Evolutionary conservation across 2,113 vertebrate species (phyloP), one percentile per base, ranked within the genome.

Genomic region (Ceratotherium simum): DNA sequence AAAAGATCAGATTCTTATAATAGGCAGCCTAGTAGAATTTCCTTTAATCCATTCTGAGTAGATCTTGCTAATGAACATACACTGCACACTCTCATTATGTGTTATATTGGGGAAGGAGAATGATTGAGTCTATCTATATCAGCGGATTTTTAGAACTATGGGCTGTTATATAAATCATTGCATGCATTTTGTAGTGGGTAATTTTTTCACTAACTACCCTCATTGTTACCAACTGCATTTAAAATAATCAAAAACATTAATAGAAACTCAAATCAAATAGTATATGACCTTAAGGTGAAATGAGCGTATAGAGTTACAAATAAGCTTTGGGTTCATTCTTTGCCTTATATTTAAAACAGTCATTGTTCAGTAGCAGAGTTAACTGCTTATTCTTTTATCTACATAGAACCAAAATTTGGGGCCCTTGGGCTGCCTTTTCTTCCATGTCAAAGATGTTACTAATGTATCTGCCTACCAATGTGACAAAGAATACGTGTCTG

Each of bases 401-500:
- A 18, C 25, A 96, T 60, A 97, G 85, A 94, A 54, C 29, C 16
- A 98, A 98, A 97, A 97, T 96, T 93, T 83, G 62, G 78, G 86
- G 60, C 90, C 95, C 96, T 98, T 27, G 9, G 95, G 97, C 42
- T 98, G 85, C 96, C 85, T 94, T 95, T 97, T 98, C 90, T 96
- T 98, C 0, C 84, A 95, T 98, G 96, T 98, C 95, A 98, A 98
- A 98, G 92, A 98, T 98, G 96, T 79, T 98, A 98, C 98, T 98
- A 98, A 97, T 96, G 72, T 93, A 87, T 95, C 97, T 98, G 91
- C 91, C 96, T 97, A 88, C 91, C 80, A 95, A 84, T 51, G 95
- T 97, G 96, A 97, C 86, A 97, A 98, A 98, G 70, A 98, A 75
- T 85, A 36, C 88, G 16, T 72, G 69, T 88, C 93, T 94, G 95